Evolutionary conservation across 2,113 vertebrate species (phyloP), one percentile per base, ranked within the genome.

Genomic region (Urocolius indicus): DNA sequence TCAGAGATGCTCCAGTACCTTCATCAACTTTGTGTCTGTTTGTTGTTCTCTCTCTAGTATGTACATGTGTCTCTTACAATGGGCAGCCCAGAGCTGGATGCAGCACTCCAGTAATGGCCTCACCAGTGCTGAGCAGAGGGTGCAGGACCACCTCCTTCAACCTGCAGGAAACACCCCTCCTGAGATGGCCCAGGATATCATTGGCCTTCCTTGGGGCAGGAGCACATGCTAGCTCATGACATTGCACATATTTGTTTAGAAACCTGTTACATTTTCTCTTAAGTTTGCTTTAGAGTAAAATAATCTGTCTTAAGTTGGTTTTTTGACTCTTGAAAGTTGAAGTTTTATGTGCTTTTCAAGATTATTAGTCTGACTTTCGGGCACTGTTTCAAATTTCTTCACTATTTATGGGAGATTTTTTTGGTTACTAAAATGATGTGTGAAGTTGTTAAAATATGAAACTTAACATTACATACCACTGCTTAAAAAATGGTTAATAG

Each of bases 81-180:
- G 29, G 12, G 46, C 10, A 48, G 67, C 16, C n/a, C 20, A 41
- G 10, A 46, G 43, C 17, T 49, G 59, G 19, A 59, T 46, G 22
- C 65, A 49, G 48, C 20, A 34, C n/a, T 74, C 48, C 59, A 72
- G 8, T 4, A 62, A 36, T 29, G 49, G 22, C 49, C 29, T 38
- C 21, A 27, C 24, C 21, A 15, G n/a, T 10, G 52, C 51, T 80
- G 34, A 66, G n/a, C 19, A n/a, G 62, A 55, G 68, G 7, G 18
- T 41, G 34, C 49, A 73, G 27, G 27, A 66, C 49, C 58, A 66
- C 30, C 26, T 71, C 13, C 9, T 22, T 69, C 0, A 0, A 6
- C 30, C 46, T 92, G 27, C 89, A 27, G 74, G 19, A 51, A 38
- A 5, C 34, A 2, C 6, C 71, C 3, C 46, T 58, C 21, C 57